These are phyloP conservation scores for Hippopotamus amphibius DNA, from an alignment of 2,113 vertebrate genomes.

Conservation along the genomic window DNA sequence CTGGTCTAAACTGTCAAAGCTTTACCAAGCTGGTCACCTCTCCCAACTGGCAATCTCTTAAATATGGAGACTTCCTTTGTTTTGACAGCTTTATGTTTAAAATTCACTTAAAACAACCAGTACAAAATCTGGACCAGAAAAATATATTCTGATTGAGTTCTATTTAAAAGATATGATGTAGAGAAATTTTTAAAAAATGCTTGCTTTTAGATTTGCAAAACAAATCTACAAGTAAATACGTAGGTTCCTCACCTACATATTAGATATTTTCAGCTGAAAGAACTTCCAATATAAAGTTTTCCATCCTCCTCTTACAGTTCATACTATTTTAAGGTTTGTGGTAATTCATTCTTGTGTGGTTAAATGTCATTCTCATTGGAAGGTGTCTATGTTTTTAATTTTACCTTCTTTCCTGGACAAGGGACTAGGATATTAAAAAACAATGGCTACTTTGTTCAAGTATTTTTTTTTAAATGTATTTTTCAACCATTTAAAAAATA, in stretches of 20 bases:
- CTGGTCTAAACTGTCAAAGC: neutral
- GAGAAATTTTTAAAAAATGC: neutral
- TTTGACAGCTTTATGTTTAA: neutral
- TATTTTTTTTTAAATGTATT: constrained; percentile 31
- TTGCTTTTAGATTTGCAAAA: constrained; percentile 37
- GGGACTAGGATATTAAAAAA: constrained; percentile 7
- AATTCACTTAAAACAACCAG: neutral
- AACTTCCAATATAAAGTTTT: constrained; percentile 71
- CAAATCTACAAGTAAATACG: neutral
- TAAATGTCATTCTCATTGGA: constrained; percentile 68
- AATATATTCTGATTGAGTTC: neutral
- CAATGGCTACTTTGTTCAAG: constrained; percentile 65
- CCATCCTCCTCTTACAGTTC: neutral
- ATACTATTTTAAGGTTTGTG: constrained; percentile 61
- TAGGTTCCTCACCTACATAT: neutral
- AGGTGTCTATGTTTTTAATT: constrained; percentile 76
- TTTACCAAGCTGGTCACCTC: neutral
- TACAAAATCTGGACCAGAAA: neutral
- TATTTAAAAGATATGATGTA: neutral
- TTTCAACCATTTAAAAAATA: constrained; percentile 41
- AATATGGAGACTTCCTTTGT: neutral
- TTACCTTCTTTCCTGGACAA: constrained; percentile 64
- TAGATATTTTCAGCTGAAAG: constrained; percentile 25
- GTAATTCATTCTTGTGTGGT: constrained; percentile 60
- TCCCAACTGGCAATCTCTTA: neutral